phyloP scores from a whole-genome alignment of 2,113 vertebrate genomes.

The Hemibagrus wyckioides region DNA sequence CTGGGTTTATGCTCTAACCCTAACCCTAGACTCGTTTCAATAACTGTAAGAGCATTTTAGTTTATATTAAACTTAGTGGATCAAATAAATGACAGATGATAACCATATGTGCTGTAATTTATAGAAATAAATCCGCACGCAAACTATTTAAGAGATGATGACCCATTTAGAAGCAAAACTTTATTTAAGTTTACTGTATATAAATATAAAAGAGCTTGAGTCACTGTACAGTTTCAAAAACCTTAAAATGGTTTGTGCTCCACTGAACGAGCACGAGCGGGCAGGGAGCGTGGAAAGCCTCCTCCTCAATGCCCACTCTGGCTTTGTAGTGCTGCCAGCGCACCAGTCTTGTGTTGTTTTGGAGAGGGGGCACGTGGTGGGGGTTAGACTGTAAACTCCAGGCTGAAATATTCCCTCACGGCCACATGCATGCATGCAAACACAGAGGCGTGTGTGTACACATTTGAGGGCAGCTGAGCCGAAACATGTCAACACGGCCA shows the following conservation, averaged over 20 bases:
- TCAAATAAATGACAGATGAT: not conserved
- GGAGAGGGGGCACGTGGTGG: constrained; percentile 52
- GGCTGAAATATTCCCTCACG: constrained; percentile 28
- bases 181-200: not conserved
- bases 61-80: not conserved
- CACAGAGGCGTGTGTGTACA: constrained; percentile 31
- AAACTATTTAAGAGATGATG: not conserved
- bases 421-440: constrained; percentile 35
- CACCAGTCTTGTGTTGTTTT: constrained; percentile 58
- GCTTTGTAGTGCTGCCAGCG: constrained; percentile 65
- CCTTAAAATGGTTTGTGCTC: not conserved
- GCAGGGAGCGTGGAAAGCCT: constrained; percentile 45
- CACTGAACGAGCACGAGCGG: constrained; percentile 31
- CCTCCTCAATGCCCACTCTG: constrained; percentile 56
- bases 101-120: not conserved
- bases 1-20: too few relatives aligned
- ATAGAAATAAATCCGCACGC: not conserved
- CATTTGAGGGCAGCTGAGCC: constrained; percentile 8
- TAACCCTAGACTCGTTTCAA: too few relatives aligned
- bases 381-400: constrained; percentile 31
- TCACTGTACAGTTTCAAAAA: constrained; percentile 13
- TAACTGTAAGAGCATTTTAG: not conserved
- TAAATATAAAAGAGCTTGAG: not conserved
- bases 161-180: not conserved
- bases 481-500: constrained; percentile 24